Evolutionary conservation across 2,113 vertebrate species (phyloP), one percentile per base, ranked within the genome.

Genomic region (Suricata suricatta): DNA sequence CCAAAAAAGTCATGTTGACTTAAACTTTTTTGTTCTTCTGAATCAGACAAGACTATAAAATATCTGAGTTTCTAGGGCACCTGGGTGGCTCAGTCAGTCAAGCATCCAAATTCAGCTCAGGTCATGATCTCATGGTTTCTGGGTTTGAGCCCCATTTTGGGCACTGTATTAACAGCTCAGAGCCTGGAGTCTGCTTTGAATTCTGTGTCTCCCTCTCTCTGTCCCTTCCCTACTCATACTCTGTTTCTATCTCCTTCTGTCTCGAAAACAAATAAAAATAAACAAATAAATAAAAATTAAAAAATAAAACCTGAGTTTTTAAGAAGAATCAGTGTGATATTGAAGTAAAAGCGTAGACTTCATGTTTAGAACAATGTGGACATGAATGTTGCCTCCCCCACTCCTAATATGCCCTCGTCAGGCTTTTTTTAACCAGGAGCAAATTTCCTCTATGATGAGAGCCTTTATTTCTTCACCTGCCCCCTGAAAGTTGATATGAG

Each of bases 321-420:
- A 7, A 50, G 71, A 93, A 29, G 44, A 41, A 57, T 38, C 66
- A 60, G 2, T 64, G 19, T 74, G 13, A n/a, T 27, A n/a, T 33
- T 12, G 60, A 82, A 88, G 14, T 44, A 72, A 85, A 85, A 17
- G 7, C 15, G 57, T 21, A 35, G n/a, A 27, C 6, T 64, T 57
- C 35, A 38, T 47, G 7, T 15, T n/a, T 19, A 82, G 5, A 69
- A 9, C 1, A 63, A 33, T 3, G 0, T n/a, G 25, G 57, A 77
- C 23, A 84, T 71, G 17, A 72, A 10, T 35, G 57, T 52, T 68
- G 13, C 0, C 6, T 88, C 8, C 3, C 1, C 23, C 0, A 0
- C 2, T 27, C n/a, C 27, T 31, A 38, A 3, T 66, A 7, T 63
- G 14, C 27, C 52, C 15, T 81, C 47, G 47, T 57, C 12, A 25